Evolutionary conservation across 1,140 invertebrate species (phyloP), one percentile per base, ranked within the genome.

Genomic region (Calephelis virginiensis): DNA sequence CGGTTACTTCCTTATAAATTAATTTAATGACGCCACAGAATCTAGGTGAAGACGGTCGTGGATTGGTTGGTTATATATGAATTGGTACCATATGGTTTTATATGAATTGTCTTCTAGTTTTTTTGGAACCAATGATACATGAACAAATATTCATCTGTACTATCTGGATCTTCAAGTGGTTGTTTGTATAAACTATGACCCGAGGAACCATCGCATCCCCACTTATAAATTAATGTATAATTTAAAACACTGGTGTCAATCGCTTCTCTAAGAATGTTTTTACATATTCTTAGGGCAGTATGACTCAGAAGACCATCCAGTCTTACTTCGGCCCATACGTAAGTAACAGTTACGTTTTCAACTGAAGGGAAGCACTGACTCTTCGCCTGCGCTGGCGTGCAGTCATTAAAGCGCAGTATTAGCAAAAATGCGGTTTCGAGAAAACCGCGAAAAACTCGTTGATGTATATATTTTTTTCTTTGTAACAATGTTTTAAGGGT

Each of bases 161-260:
- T 50, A 9, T 50, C 49, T 50, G 49, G 49, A 50, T 50, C 49
- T 50, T 50, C 49, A 50, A 50, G 14, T 50, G 13, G 49, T 50
- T 50, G 49, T 50, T 50, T 50, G 49, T 50, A 28, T 9, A 50
- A 14, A 11, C 14, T 28, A 56, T 56, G 14, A 10, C 17, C 14
- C 14, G 17, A 56, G 14, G 50, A 28, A 28, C 17, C 50, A 56
- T 56, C 17, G 17, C 17, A 37, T 11, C 50, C 50, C 49, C 14
- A 50, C 49, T 50, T 50, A 17, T 50, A 50, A 50, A 50, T 50
- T 50, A 50, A 50, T 50, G n/a, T 56, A 37, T 28, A 56, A 56
- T 56, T 56, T 56, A 56, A 56, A 11, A 28, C 17, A 56, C 50
- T 56, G 14, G 50, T 56, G 50, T 56, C 50, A 56, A 28, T 37